phyloP scores from a whole-genome alignment of 2,797 vertebrate species.

The Neopelma chrysocephalum region DNA sequence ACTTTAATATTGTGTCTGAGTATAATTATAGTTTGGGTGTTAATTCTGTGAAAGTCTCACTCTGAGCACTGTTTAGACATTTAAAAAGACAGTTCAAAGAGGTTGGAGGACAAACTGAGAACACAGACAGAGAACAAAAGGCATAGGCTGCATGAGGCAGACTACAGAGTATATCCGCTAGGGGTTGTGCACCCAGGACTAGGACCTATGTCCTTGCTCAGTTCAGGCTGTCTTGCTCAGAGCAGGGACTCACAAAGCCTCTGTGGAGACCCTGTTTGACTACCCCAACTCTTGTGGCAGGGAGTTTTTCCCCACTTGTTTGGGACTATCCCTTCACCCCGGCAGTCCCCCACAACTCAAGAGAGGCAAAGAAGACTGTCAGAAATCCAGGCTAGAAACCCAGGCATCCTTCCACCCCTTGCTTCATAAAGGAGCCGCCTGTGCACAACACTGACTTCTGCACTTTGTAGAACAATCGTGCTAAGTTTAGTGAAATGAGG shows the following conservation, averaged over 20 bases:
- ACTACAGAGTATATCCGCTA: not conserved
- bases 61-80: not conserved
- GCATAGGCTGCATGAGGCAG: not conserved
- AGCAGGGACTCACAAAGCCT: not conserved
- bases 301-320: not conserved
- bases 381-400: not conserved
- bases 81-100: not conserved
- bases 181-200: not conserved
- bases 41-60: not conserved
- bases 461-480: not conserved
- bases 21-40: not conserved
- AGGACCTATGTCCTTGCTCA: not conserved
- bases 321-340: not conserved
- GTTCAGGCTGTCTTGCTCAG: not conserved
- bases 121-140: not conserved
- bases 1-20: not conserved
- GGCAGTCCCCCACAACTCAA: rapidly evolving
- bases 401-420: not conserved
- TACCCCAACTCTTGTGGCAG: rapidly evolving
- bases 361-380: not conserved
- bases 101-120: not conserved
- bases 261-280: rapidly evolving
- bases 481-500: not conserved
- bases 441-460: rapidly evolving
- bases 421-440: not conserved